Conservation (phyloP, 1,140 invertebrate genomes). For the Venustaconcha ellipsiformis region DNA sequence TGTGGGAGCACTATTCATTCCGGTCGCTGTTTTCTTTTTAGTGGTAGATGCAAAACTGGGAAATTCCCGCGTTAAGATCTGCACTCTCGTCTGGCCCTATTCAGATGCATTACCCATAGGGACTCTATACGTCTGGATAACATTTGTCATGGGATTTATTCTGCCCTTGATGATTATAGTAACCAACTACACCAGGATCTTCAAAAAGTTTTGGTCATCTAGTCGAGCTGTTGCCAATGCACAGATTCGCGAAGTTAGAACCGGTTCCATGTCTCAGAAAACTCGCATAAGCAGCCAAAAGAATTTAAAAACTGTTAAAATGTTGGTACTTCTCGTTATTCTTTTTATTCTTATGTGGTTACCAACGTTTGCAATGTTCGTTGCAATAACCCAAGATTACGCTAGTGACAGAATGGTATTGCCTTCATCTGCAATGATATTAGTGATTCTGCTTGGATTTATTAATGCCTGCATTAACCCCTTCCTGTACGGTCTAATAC, state of each 20-base stretch:
- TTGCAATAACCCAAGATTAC: constrained; percentile 40
- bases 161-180: constrained; percentile 45
- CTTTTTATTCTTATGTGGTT: constrained; percentile 57
- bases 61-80: constrained; percentile 33
- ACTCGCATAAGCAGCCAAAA: constrained; percentile 17
- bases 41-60: constrained; percentile 36
- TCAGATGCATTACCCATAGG: constrained; percentile 27
- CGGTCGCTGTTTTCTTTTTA: constrained; percentile 49
- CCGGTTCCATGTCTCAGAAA: constrained; percentile 5
- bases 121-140: constrained; percentile 33
- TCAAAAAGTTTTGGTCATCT: constrained; percentile 43
- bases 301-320: constrained; percentile 46
- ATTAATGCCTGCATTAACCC: constrained; percentile 55
- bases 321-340: constrained; percentile 47
- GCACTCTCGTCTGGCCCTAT: constrained; percentile 55
- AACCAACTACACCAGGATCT: constrained; percentile 49
- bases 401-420: constrained; percentile 32
- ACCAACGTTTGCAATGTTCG: constrained; percentile 50
- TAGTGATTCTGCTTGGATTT: constrained; percentile 35
- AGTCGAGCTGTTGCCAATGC: constrained; percentile 21
- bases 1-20: constrained; percentile 32
- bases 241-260: neutral
- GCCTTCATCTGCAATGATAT: constrained; percentile 43
- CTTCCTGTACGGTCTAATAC: constrained; percentile 52
- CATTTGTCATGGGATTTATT: constrained; percentile 41